phyloP scores from a whole-genome alignment of 1,140 invertebrate species.

The Belonocnema kinseyi region DNA sequence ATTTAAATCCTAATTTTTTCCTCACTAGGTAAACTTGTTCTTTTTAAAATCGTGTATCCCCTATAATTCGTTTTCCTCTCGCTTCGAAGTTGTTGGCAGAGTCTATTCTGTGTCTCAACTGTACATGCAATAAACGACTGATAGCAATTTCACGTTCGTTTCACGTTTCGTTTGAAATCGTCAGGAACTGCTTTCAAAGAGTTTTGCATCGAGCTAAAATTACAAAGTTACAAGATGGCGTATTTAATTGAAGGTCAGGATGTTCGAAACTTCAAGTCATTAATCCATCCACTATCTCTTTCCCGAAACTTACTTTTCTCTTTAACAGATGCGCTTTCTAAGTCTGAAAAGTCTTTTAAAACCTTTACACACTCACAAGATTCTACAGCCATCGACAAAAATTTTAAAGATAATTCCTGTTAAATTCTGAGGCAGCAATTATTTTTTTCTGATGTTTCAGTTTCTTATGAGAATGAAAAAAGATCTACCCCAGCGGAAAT shows the following conservation, averaged over 20 bases:
- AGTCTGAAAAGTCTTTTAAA: no score
- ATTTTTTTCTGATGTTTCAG: no score
- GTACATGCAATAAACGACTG: background rate
- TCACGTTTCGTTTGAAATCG: constrained; percentile 18
- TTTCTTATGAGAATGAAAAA: no score
- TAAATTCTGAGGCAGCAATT: no score
- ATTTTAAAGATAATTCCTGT: no score
- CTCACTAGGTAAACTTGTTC: background rate
- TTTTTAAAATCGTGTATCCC: background rate
- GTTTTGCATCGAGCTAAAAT: constrained; percentile 9
- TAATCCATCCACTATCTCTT: constrained; percentile 19
- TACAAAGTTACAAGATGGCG: constrained; percentile 24
- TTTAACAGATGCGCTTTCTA: no score
- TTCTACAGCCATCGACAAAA: no score
- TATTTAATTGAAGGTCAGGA: constrained; percentile 21
- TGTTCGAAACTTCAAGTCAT: constrained; percentile 19
- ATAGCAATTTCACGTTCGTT: constrained; percentile 27
- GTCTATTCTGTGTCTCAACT: constrained; percentile 7
- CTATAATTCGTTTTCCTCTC: background rate
- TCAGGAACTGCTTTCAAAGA: constrained; percentile 8
- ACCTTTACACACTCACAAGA: no score
- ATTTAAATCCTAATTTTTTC: no score
- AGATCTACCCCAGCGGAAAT: no score
- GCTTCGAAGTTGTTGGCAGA: background rate
- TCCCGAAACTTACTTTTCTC: no score